These are phyloP conservation scores for Anthoscopus minutus DNA, from an alignment of 2,113 vertebrate species.

Conservation along the genomic window DNA sequence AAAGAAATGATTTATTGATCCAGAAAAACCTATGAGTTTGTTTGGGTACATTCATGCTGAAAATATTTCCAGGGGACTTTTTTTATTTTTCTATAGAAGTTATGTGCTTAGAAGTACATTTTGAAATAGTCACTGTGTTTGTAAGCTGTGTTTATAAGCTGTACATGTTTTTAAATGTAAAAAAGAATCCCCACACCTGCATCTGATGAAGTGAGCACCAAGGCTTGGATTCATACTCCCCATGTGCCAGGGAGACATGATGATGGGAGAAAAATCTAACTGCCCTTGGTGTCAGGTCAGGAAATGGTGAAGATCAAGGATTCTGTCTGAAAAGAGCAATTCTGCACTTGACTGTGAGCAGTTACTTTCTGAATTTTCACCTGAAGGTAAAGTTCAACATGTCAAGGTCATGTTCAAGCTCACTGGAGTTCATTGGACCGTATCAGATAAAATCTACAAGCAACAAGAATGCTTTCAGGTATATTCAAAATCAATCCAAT, in stretches of 20 bases:
- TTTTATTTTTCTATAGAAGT: neutral
- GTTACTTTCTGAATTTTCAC: constrained; percentile 63
- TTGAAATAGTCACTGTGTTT: neutral
- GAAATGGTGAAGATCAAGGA: constrained; percentile 21
- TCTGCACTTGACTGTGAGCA: constrained; percentile 39
- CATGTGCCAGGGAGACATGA: neutral
- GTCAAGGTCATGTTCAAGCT: constrained; percentile 65
- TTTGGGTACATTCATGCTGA: neutral
- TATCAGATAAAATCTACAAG: constrained; percentile 50
- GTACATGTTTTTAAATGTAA: neutral
- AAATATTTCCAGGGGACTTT: neutral
- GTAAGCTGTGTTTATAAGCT: neutral
- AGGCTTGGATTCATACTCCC: neutral
- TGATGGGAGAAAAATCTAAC: neutral
- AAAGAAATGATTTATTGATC: neutral
- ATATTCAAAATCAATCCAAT: constrained; percentile 63
- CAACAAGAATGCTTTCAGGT: constrained; percentile 68
- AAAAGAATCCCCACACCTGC: neutral
- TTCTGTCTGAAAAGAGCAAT: constrained; percentile 35
- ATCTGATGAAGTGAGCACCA: neutral
- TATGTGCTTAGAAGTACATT: neutral
- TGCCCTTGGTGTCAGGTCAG: constrained; percentile 27
- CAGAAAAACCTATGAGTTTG: neutral
- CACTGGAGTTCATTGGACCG: constrained; percentile 54
- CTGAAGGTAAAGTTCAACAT: constrained; percentile 63